Evolutionary conservation across 1,140 invertebrate species (phyloP).

Genomic region (Drosophila bipectinata): DNA sequence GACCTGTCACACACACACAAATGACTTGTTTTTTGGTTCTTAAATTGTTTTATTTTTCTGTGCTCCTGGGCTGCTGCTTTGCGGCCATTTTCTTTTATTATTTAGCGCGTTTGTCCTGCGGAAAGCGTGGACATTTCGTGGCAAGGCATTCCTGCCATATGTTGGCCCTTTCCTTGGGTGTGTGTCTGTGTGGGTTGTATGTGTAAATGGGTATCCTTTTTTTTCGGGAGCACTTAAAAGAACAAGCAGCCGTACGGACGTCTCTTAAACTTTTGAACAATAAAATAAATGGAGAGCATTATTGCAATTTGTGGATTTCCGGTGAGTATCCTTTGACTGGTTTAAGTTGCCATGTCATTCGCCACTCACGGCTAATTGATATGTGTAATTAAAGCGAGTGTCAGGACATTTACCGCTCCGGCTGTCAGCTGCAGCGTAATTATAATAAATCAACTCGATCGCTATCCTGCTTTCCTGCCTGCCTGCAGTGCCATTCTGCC

Average conservation of each 20-base stretch:
- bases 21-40: conserved; percentile 68
- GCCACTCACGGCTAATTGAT: conserved; percentile 45
- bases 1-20: conserved; percentile 36
- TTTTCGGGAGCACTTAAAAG: not conserved
- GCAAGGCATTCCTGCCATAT: conserved; percentile 59
- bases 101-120: conserved; percentile 51
- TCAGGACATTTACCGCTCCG: conserved; percentile 47
- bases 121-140: conserved; percentile 43
- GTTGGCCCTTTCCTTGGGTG: conserved; percentile 28
- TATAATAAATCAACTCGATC: conserved; percentile 80
- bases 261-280: not conserved
- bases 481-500: conserved; percentile 2
- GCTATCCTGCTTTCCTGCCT: conserved; percentile 31
- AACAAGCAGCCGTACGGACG: conserved; percentile 1
- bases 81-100: conserved; percentile 41
- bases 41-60: conserved; percentile 59
- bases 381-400: conserved; percentile 49
- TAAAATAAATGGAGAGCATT: conserved; percentile 13
- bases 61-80: conserved; percentile 20
- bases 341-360: conserved; percentile 34
- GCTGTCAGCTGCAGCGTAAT: conserved; percentile 75
- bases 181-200: conserved; percentile 15
- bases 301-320: not conserved
- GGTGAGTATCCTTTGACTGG: conserved; percentile 38
- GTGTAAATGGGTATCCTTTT: conserved; percentile 5